phyloP scores from a whole-genome alignment of 2,888 invertebrate species.

The Dolomedes plantarius region DNA sequence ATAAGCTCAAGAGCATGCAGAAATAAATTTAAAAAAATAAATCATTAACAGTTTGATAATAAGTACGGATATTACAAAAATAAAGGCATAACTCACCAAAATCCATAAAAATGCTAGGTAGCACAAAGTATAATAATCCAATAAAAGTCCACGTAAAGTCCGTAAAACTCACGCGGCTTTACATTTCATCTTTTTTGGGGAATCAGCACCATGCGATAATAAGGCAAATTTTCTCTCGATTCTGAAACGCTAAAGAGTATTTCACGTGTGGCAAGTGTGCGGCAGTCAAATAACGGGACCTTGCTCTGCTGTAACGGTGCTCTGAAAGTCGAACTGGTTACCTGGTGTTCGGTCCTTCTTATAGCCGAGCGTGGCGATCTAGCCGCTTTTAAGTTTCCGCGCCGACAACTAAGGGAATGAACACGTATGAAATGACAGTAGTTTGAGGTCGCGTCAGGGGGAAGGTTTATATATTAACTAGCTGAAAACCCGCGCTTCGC shows the following conservation, averaged over 20 bases:
- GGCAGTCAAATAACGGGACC: conserved; percentile 7
- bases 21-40: too few relatives aligned
- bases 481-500: too few relatives aligned
- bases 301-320: conserved; percentile 8
- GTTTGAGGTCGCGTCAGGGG: not conserved
- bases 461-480: too few relatives aligned
- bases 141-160: not conserved
- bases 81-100: not conserved
- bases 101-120: not conserved
- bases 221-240: not conserved
- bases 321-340: conserved; percentile 12
- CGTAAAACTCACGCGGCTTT: not conserved
- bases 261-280: not conserved
- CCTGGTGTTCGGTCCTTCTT: conserved; percentile 11
- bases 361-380: not conserved
- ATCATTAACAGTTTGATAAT: too few relatives aligned
- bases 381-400: conserved; percentile 4
- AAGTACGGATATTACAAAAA: too few relatives aligned
- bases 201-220: not conserved
- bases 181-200: not conserved
- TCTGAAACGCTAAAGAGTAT: not conserved
- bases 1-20: too few relatives aligned
- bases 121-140: not conserved
- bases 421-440: not conserved
- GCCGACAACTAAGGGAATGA: not conserved